Conservation (phyloP, 2,888 invertebrate species). For the Elgonia sp. region DNA sequence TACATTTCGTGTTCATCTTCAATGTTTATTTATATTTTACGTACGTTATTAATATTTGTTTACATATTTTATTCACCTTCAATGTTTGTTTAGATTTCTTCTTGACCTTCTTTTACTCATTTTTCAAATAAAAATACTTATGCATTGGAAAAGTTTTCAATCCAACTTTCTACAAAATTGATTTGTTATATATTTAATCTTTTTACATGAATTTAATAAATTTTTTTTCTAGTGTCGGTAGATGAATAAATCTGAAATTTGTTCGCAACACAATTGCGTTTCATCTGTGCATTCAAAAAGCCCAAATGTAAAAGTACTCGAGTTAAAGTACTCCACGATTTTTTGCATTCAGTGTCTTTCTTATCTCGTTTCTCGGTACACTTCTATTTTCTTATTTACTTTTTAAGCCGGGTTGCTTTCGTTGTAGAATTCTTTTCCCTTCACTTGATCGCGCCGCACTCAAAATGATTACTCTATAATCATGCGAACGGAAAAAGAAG, state of each 20-base stretch:
- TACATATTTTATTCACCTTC: no score
- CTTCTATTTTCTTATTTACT: slow-evolving; percentile 68
- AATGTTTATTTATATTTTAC: no score
- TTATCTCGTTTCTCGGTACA: slow-evolving; percentile 44
- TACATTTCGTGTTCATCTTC: no score
- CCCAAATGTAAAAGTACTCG: slow-evolving; percentile 36
- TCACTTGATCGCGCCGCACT: slow-evolving; percentile 77
- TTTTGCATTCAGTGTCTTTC: slow-evolving; percentile 49
- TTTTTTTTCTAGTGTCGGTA: slow-evolving; percentile 2
- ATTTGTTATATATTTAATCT: no score
- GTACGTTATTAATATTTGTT: no score
- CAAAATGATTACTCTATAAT: slow-evolving; percentile 79
- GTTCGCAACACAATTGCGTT: slow-evolving; percentile 23
- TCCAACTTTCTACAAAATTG: no score
- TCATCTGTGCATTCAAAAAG: slow-evolving; percentile 17
- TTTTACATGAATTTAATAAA: background rate
- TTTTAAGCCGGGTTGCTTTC: slow-evolving; percentile 35
- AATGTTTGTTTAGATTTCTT: no score
- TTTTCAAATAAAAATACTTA: no score
- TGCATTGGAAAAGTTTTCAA: no score
- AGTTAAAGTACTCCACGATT: slow-evolving; percentile 31
- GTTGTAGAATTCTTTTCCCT: slow-evolving; percentile 45
- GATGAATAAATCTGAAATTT: slow-evolving; percentile 23
- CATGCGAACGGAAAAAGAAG: slow-evolving; percentile 63
- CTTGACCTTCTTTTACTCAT: no score